Evolutionary conservation across 2,797 vertebrate genomes (phyloP).

Genomic region (Muraenolepis orangiensis): DNA sequence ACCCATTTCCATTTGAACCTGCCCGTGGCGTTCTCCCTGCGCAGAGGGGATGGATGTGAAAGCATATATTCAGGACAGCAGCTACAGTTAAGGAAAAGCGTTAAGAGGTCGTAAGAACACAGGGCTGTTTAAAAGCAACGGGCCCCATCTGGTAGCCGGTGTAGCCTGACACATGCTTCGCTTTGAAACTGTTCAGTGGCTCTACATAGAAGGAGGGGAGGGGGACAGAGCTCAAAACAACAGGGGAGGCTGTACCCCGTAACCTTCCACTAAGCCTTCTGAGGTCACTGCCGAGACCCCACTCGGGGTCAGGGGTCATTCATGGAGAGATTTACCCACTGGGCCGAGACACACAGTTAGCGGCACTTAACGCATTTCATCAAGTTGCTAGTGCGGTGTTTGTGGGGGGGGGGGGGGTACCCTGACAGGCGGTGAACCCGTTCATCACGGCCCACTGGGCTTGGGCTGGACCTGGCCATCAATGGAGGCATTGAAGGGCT

Average conservation of each 20-base stretch:
- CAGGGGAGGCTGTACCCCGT: slow-evolving; percentile 27
- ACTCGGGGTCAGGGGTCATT: slow-evolving; percentile 46
- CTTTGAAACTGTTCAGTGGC: slow-evolving; percentile 45
- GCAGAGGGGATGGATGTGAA: not conserved
- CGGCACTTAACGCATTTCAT: slow-evolving; percentile 43
- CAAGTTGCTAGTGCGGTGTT: slow-evolving; percentile 21
- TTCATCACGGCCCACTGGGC: slow-evolving; percentile 40
- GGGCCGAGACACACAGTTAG: slow-evolving; percentile 48
- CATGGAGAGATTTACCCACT: slow-evolving; percentile 52
- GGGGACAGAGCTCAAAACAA: slow-evolving; percentile 25
- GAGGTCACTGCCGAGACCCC: slow-evolving; percentile 48
- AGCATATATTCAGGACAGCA: not conserved
- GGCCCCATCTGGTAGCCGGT: slow-evolving; percentile 26
- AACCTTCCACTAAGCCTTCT: slow-evolving; percentile 29
- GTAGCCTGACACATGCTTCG: slow-evolving; percentile 32
- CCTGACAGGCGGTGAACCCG: slow-evolving; percentile 10
- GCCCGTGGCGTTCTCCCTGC: no score
- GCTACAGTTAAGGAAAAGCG: not conserved
- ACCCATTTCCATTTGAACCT: not conserved
- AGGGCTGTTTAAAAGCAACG: slow-evolving; percentile 19
- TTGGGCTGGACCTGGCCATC: slow-evolving; percentile 26
- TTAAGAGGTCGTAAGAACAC: slow-evolving; percentile 70
- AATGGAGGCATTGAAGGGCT: slow-evolving; percentile 30
- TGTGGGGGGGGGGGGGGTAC: slow-evolving; percentile 36
- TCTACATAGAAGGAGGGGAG: slow-evolving; percentile 8